Percentiles rank a stretch among this genome's conserved stretches.
These are phyloP conservation scores for Rhynchotus rufescens DNA, from an alignment of 2,797 vertebrate genomes.

Conservation along the genomic window DNA sequence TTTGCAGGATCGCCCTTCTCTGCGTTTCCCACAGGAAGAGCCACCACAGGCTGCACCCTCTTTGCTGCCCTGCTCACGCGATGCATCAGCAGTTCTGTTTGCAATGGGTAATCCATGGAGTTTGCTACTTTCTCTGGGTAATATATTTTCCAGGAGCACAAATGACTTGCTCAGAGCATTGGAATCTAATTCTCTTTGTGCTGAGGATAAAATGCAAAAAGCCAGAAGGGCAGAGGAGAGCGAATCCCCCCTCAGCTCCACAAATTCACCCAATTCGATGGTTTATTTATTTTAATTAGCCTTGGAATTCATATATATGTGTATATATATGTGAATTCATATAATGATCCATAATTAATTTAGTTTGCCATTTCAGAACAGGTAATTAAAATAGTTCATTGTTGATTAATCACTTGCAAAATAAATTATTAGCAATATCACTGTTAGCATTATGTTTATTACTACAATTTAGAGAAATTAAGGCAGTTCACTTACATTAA, in stretches of 20 bases:
- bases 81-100: not conserved
- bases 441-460: conserved; percentile 55
- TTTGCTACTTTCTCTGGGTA: not conserved
- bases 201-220: not conserved
- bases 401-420: conserved; percentile 60
- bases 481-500: conserved; percentile 63
- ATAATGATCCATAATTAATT: conserved; percentile 62
- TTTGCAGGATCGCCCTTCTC: not conserved
- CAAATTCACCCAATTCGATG: not conserved
- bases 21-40: not conserved
- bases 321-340: conserved; percentile 26
- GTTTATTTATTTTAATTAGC: conserved; percentile 58
- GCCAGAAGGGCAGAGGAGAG: not conserved
- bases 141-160: conserved; percentile 13
- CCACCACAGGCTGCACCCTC: not conserved
- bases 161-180: not conserved
- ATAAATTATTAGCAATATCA: conserved; percentile 62
- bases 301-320: conserved; percentile 20
- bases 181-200: conserved; percentile 30
- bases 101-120: not conserved
- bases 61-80: not conserved
- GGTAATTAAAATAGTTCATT: conserved; percentile 73
- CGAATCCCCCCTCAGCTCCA: not conserved
- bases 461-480: conserved; percentile 63
- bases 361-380: conserved; percentile 51